Conservation (phyloP, 2,113 vertebrate genomes). For the Dissostichus mawsoni region DNA sequence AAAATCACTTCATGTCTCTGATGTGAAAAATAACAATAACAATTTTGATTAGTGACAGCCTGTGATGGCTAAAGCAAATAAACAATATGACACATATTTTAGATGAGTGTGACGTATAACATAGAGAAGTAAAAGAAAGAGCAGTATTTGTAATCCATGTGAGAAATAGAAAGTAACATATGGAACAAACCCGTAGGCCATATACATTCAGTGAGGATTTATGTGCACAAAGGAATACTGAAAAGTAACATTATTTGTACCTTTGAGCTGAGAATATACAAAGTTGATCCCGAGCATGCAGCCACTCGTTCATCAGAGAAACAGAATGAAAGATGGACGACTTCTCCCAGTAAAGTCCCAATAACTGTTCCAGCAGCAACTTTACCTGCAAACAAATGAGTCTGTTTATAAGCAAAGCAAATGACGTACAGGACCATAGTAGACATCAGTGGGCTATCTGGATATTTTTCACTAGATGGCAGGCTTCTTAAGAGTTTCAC, state of each 20-base stretch:
- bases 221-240: not conserved
- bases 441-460: not conserved
- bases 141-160: not conserved
- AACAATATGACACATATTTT: not conserved
- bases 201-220: not conserved
- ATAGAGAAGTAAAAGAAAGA: too few relatives aligned
- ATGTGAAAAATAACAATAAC: slow-evolving; percentile 14
- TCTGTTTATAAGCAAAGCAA: not conserved
- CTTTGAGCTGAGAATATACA: slow-evolving; percentile 84
- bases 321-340: slow-evolving; percentile 85
- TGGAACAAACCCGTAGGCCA: not conserved
- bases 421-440: not conserved
- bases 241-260: slow-evolving; percentile 66
- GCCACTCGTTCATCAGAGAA: slow-evolving; percentile 82
- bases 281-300: slow-evolving; percentile 80
- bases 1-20: slow-evolving; percentile 69
- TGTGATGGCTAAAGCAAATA: not conserved
- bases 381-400: slow-evolving; percentile 78
- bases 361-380: slow-evolving; percentile 83
- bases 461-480: slow-evolving; percentile 34
- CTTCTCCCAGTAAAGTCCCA: slow-evolving; percentile 82
- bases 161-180: not conserved
- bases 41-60: not conserved
- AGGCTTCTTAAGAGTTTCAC: slow-evolving; percentile 33
- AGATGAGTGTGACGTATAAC: too few relatives aligned